phyloP scores from a whole-genome alignment of 2,888 invertebrate species.

The Campaea margaritaria region DNA sequence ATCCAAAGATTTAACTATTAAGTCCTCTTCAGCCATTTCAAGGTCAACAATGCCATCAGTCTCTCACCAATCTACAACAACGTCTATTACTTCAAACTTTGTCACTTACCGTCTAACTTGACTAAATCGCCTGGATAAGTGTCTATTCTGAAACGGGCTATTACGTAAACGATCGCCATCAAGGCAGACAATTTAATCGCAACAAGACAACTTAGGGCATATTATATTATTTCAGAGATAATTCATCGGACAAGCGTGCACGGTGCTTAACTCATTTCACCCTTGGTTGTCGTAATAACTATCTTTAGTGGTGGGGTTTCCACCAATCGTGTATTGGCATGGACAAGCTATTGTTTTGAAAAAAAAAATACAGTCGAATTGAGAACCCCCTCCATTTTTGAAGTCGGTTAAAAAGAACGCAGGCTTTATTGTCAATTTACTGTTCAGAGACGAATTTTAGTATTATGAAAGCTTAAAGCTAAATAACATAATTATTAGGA shows the following conservation, averaged over 20 bases:
- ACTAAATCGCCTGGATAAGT: constrained; percentile 19
- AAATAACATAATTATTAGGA: too few relatives aligned
- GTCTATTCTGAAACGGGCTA: constrained; percentile 22
- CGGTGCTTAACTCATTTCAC: constrained; percentile 76
- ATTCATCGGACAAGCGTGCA: constrained; percentile 75
- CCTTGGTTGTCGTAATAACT: constrained; percentile 81
- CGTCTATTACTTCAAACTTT: constrained; percentile 23
- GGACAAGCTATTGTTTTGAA: constrained; percentile 18
- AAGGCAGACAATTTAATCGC: constrained; percentile 41
- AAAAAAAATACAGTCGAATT: too few relatives aligned
- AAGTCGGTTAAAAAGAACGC: too few relatives aligned
- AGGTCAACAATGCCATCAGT: constrained; percentile 1
- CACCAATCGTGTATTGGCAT: constrained; percentile 9
- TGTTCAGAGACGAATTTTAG: too few relatives aligned
- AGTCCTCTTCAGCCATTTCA: not conserved
- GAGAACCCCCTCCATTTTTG: too few relatives aligned
- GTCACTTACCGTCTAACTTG: constrained; percentile 22
- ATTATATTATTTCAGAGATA: constrained; percentile 77
- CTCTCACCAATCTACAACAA: constrained; percentile 13
- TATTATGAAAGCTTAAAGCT: too few relatives aligned
- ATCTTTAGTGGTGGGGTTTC: constrained; percentile 59
- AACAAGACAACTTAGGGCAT: constrained; percentile 33
- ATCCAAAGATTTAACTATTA: too few relatives aligned
- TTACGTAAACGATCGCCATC: constrained; percentile 38
- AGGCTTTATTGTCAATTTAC: too few relatives aligned